Percentiles rank a stretch among this genome's conserved stretches.
Evolutionary conservation across 1,140 invertebrate genomes (phyloP).

Genomic region (Drosophila takahashii): DNA sequence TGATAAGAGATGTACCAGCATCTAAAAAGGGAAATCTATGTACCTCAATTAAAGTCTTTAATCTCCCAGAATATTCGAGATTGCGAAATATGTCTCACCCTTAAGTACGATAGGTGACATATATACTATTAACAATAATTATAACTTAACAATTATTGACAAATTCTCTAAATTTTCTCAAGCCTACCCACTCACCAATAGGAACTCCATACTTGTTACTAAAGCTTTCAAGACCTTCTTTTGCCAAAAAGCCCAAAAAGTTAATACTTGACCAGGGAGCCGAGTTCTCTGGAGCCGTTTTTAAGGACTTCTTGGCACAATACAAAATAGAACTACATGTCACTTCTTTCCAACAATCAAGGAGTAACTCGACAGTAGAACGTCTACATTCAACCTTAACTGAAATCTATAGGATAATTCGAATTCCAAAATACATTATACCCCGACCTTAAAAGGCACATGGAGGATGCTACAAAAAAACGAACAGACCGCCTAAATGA

Average conservation of each 20-base stretch:
- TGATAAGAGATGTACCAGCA: too few species aligned
- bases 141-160: neutral
- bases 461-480: neutral
- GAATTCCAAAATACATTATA: neutral
- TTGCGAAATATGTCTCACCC: too few species aligned
- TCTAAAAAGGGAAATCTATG: too few species aligned
- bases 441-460: too few species aligned
- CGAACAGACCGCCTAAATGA: too few species aligned
- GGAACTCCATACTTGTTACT: too few species aligned
- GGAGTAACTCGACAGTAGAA: slow-evolving; percentile 9
- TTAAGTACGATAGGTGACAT: too few species aligned
- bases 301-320: neutral
- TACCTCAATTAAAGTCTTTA: too few species aligned
- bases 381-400: slow-evolving; percentile 17
- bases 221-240: too few species aligned
- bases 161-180: neutral
- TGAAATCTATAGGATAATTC: slow-evolving; percentile 15
- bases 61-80: too few species aligned
- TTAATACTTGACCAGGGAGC: too few species aligned
- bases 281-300: neutral
- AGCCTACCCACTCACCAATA: neutral
- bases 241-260: too few species aligned
- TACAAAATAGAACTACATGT: neutral
- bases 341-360: neutral
- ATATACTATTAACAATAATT: neutral